Evolutionary conservation across 2,888 invertebrate genomes (phyloP), one percentile per base, ranked within the genome.

Genomic region (Caenorhabditis doughertyi): DNA sequence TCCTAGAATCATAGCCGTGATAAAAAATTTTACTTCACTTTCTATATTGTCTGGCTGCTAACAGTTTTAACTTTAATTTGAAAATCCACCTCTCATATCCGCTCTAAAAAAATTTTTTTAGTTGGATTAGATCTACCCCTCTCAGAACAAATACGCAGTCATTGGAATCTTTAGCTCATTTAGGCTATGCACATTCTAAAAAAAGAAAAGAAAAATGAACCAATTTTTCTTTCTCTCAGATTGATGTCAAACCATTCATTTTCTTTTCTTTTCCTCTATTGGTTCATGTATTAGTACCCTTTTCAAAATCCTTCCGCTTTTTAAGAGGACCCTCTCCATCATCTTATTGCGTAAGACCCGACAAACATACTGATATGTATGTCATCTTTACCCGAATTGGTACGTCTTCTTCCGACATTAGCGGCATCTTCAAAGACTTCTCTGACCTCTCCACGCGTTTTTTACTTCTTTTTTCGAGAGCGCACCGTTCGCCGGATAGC

Each of bases 301-400:
- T 47, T 32, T 21, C 53, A 8, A 55, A 64, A 27, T 39, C 32
- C 44, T 74, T 74, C 73, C 73, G 73, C 56, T 65, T 65, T 44
- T 39, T 42, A 32, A 35, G 44, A 65, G 65, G 44, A 32, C 47
- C 64, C 62, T 18, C 32, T 62, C 11, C 32, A 58, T 58, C 71
- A 47, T 56, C 47, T 21, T 35, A 13, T 58, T 47, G 47, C 58
- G 58, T 49, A 58, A 60, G 16, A 7, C 47, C 44, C 44, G 21
- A 42, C 65, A 74, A 74, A 74, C 56, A 74, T 58, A 65, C 74
- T 74, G 65, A 65, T 74, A 74, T 65, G 74, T 73, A 55, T 64
- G 73, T 47, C 73, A 62, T 73, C 53, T 29, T 71, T 21, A 8
- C 44, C 35, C 47, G 39, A 65, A 25, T 51, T 27, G 70, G 44